Evolutionary conservation across 2,797 vertebrate species (phyloP).

Genomic region (Ambastaia sidthimunki): DNA sequence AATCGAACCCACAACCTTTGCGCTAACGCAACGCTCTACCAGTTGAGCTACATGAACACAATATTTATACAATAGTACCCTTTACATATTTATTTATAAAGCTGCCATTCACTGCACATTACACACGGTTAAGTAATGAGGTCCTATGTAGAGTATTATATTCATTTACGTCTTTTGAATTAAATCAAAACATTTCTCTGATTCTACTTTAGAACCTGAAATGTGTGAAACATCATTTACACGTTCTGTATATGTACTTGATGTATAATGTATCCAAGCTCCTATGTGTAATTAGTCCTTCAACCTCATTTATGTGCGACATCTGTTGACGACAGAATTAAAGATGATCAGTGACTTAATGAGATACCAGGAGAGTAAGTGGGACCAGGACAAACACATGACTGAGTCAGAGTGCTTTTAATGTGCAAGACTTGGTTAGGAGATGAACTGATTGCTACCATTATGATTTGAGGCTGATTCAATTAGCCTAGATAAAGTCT

Average conservation of each 20-base stretch:
- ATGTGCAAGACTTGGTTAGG: not conserved
- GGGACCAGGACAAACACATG: constrained; percentile 17
- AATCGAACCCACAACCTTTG: too few relatives aligned
- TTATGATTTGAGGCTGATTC: constrained; percentile 14
- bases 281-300: not conserved
- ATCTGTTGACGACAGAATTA: constrained; percentile 16
- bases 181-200: too few relatives aligned
- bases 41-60: too few relatives aligned
- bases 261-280: not conserved
- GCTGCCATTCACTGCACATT: not conserved
- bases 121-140: not conserved
- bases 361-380: not conserved
- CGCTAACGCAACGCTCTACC: too few relatives aligned
- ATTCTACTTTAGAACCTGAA: not conserved
- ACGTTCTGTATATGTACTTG: not conserved
- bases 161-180: too few relatives aligned
- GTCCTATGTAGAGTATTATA: too few relatives aligned
- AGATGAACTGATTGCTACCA: constrained; percentile 11
- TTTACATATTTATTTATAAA: not conserved
- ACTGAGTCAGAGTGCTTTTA: constrained; percentile 1
- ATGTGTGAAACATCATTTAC: not conserved
- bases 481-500: constrained; percentile 19
- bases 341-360: constrained; percentile 9
- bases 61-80: too few relatives aligned
- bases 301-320: constrained; percentile 8